Evolutionary conservation across 1,140 invertebrate species (phyloP).

Genomic region (Rhopalosiphum padi): DNA sequence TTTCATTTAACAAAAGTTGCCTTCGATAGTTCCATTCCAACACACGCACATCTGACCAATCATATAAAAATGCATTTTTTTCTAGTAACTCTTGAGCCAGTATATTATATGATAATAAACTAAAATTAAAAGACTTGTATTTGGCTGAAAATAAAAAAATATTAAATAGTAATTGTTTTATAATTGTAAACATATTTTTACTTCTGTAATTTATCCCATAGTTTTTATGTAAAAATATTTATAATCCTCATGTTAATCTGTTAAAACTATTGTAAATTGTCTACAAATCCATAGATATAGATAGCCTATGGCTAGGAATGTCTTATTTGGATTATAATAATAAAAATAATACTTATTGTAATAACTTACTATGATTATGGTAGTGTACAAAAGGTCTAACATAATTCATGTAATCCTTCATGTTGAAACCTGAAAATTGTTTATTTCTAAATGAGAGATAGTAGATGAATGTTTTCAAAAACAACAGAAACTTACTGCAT

Average conservation of each 20-base stretch:
- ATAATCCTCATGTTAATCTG: too few species aligned
- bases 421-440: constrained; percentile 29
- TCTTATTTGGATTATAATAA: too few species aligned
- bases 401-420: constrained; percentile 28
- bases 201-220: too few species aligned
- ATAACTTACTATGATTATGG: not conserved
- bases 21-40: constrained; percentile 78
- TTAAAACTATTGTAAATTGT: too few species aligned
- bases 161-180: too few species aligned
- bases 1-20: constrained; percentile 74
- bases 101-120: constrained; percentile 97
- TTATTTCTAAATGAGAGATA: constrained; percentile 32
- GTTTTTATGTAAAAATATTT: too few species aligned
- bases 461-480: not conserved
- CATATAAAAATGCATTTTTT: constrained; percentile 78
- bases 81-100: constrained; percentile 83
- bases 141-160: constrained; percentile 20
- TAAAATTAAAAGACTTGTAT: constrained; percentile 69
- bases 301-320: too few species aligned
- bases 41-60: constrained; percentile 67
- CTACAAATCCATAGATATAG: too few species aligned
- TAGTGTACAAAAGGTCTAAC: constrained; percentile 27
- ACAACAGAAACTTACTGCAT: constrained; percentile 37
- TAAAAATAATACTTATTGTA: not conserved
- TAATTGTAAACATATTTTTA: too few species aligned